Conservation (phyloP, 2,888 invertebrate species). For the Polyploca ridens region DNA sequence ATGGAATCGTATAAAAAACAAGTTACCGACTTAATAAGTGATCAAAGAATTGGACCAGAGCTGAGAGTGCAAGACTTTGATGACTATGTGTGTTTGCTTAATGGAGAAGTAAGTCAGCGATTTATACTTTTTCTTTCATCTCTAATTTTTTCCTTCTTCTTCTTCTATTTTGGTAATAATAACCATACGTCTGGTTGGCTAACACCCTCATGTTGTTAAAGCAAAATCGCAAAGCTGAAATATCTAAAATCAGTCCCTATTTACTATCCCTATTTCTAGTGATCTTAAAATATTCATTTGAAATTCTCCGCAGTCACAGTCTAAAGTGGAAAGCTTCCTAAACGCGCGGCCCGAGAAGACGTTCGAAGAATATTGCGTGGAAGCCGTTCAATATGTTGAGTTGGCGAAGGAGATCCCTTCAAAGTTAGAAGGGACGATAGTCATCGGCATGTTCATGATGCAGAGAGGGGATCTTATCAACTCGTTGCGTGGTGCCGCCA, state of each 20-base stretch:
- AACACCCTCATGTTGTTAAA: no score
- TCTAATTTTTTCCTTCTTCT: not conserved
- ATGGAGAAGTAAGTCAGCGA: slow-evolving; percentile 83
- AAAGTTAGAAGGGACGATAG: slow-evolving; percentile 86
- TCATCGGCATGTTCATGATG: slow-evolving; percentile 94
- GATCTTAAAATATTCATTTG: not conserved
- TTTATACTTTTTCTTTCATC: not conserved
- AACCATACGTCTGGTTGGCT: no score
- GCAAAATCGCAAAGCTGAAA: not conserved
- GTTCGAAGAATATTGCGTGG: slow-evolving; percentile 86
- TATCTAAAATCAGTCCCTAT: not conserved
- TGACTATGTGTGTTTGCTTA: slow-evolving; percentile 90
- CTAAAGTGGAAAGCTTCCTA: slow-evolving; percentile 88
- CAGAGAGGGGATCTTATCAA: slow-evolving; percentile 91
- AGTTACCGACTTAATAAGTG: slow-evolving; percentile 87
- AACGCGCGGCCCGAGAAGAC: slow-evolving; percentile 83
- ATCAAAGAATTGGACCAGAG: slow-evolving; percentile 90
- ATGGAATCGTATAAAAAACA: slow-evolving; percentile 85
- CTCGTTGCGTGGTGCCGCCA: slow-evolving; percentile 88
- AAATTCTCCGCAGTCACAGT: slow-evolving; percentile 78
- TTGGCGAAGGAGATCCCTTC: slow-evolving; percentile 86
- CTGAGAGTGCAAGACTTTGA: slow-evolving; percentile 91
- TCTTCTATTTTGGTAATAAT: no score
- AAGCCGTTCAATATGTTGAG: slow-evolving; percentile 86
- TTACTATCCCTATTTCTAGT: no score